Base-by-base conservation (phyloP, 2,888 invertebrate species). In the Halictus quadricinctus region DNA sequence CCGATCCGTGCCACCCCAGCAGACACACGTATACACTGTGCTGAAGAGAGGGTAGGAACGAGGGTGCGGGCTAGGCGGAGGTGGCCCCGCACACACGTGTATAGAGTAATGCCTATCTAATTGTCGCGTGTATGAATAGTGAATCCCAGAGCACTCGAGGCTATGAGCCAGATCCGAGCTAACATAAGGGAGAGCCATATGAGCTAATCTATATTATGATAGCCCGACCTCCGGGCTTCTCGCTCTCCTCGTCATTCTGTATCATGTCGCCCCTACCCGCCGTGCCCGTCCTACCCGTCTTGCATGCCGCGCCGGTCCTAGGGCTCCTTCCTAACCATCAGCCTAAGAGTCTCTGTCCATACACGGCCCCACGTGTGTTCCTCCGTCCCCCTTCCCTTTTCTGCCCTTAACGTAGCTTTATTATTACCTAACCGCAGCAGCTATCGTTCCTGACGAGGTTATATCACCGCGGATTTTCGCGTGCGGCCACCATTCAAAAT, bases 41-140 rank as follows among this genome's bases (percentile, higher is more conserved):
- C 66, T 58, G 66, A 21, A 18, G 54, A 13, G 18, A 25, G 48
- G 50, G 46, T 43, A n/a, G 46, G 13, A 46, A 54, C 41, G 36
- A 15, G 41, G 64, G 36, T 43, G 46, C 25, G 43, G 60, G 36
- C 18, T 41, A 36, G 50, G 50, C 70, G 66, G 75, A 69, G 64
- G 76, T 50, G 70, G 72, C 36, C 54, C n/a, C n/a, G 76, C 76
- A 79, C 78, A 72, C 73, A 29, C 86, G 82, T 83, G 73, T 83
- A 85, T 88, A 87, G 89, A 92, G 94, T 94, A 94, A 94, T 94
- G 94, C 94, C 94, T 94, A 94, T 94, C 94, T 94, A 94, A 94
- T 94, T 94, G 94, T 94, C 94, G 94, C 94, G 93, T 94, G 94
- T 94, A 94, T 94, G 94, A 94, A 94, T 94, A 94, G 94, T 94